These are phyloP conservation scores for Sparus aurata DNA, from an alignment of 2,797 vertebrate species.

Conservation along the genomic window DNA sequence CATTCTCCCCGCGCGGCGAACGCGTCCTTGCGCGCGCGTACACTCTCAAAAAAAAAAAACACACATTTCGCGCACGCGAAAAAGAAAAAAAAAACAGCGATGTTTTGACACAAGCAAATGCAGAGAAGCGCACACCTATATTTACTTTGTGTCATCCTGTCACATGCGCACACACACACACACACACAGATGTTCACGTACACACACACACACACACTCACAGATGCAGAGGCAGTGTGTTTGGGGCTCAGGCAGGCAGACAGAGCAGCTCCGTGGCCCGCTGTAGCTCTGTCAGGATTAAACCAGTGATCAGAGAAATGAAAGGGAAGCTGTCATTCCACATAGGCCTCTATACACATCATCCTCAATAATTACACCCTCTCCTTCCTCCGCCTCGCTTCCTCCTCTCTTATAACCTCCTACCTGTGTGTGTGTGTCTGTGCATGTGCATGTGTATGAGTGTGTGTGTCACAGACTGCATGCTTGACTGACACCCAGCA, in stretches of 20 bases:
- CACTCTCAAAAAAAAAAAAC: not conserved
- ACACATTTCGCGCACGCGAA: not conserved
- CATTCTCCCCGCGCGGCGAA: conserved; percentile 51
- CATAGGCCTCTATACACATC: conserved; percentile 81
- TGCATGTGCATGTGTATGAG: conserved; percentile 21
- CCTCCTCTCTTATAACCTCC: conserved; percentile 60
- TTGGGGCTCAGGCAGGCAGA: conserved; percentile 50
- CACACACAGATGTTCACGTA: not conserved
- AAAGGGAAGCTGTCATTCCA: conserved; percentile 83
- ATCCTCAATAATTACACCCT: conserved; percentile 84
- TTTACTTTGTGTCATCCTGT: conserved; percentile 33
- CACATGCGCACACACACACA: not conserved
- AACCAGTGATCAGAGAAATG: conserved; percentile 85
- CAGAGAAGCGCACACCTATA: conserved; percentile 33
- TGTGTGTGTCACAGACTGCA: conserved; percentile 44
- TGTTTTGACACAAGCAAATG: conserved; percentile 38
- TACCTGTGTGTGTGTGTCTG: conserved; percentile 53
- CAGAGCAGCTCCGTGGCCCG: conserved; percentile 68
- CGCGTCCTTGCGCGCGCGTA: not conserved
- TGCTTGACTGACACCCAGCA: conserved; percentile 75
- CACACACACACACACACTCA: conserved; percentile 23
- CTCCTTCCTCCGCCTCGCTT: conserved; percentile 72
- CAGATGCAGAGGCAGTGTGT: conserved; percentile 22
- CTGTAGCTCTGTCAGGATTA: conserved; percentile 84
- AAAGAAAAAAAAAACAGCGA: not conserved